Evolutionary conservation across 2,888 invertebrate genomes (phyloP).

Genomic region (Perdita meconis): DNA sequence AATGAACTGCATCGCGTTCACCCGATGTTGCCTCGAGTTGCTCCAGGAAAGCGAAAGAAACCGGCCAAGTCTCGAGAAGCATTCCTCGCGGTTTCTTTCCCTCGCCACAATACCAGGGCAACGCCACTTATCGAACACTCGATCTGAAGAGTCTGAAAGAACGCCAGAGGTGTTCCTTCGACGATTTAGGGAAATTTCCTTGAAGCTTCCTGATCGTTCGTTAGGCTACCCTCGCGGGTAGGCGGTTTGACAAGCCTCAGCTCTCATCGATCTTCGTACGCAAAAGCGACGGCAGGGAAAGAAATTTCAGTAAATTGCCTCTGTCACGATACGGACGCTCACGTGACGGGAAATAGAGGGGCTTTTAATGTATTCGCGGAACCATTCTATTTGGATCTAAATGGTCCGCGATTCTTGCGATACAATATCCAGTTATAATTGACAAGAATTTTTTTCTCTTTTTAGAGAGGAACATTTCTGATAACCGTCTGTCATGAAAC

Average conservation of each 20-base stretch:
- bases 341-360: conserved; percentile 16
- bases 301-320: conserved; percentile 53
- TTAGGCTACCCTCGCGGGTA: conserved; percentile 40
- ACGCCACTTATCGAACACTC: background rate
- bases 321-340: conserved; percentile 41
- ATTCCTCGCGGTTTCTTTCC: background rate
- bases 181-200: conserved; percentile 39
- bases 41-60: conserved; percentile 8
- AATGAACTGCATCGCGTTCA: conserved; percentile 64
- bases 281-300: conserved; percentile 33
- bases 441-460: too few relatives aligned
- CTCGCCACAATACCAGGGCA: background rate
- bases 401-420: background rate
- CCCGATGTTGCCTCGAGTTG: conserved; percentile 3
- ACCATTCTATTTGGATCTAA: background rate
- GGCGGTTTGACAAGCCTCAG: conserved; percentile 31
- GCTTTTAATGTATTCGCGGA: conserved; percentile 42
- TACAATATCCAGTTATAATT: background rate
- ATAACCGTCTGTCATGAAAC: too few relatives aligned
- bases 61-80: conserved; percentile 30
- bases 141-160: background rate
- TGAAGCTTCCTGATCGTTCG: conserved; percentile 43
- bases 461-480: too few relatives aligned
- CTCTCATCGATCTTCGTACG: conserved; percentile 58
- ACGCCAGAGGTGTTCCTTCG: background rate